Base-by-base conservation (phyloP, 2,888 invertebrate species). In the Sminthurinus aureus region DNA sequence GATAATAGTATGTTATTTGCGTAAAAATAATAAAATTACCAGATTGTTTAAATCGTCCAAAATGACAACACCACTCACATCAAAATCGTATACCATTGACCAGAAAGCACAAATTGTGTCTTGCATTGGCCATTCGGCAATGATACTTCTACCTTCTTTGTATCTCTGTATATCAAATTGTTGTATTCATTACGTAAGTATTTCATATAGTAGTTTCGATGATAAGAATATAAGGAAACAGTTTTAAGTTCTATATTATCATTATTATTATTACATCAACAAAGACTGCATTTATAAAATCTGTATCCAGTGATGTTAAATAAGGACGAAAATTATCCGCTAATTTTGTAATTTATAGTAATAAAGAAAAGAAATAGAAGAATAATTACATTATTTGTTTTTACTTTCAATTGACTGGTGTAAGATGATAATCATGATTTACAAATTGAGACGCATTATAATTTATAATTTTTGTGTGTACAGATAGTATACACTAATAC, bases 201-300 rank as follows among this genome's bases (percentile, higher is more conserved):
- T 20, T 50, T n/a, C 20, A 2, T 20, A 51, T 66, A 0, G n/a
- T 69, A 69, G 0, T 1, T 64, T 64, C 1, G 0, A 69, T 76
- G 76, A 24, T n/a, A 38, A 67, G 20, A 18, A n/a, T 8, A n/a
- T 71, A 58, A 15, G n/a, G 15, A 64, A 18, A 18, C 64, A 64
- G 13, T 64, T 1, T 8, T n/a, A 73, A 24, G 24, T 26, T 26
- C 26, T 4, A 24, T 73, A 22, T 22, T 22, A 38, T 38, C 6
- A 38, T 38, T 38, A 6, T 38, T 69, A 69, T 26, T 22, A 66
- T 74, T 51, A 83, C 83, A 90, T 99, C 98, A 13, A 99, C 97
- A 90, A 98, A 98, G 3, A 98, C 98, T 38, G 98, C 98, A 90
- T 99, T 99, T 89, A 99, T 98, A 91, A 98, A 99, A 91, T 98